phyloP scores from a whole-genome alignment of 92 coral and sea anemone genomes.

The Actinernus sp. region DNA sequence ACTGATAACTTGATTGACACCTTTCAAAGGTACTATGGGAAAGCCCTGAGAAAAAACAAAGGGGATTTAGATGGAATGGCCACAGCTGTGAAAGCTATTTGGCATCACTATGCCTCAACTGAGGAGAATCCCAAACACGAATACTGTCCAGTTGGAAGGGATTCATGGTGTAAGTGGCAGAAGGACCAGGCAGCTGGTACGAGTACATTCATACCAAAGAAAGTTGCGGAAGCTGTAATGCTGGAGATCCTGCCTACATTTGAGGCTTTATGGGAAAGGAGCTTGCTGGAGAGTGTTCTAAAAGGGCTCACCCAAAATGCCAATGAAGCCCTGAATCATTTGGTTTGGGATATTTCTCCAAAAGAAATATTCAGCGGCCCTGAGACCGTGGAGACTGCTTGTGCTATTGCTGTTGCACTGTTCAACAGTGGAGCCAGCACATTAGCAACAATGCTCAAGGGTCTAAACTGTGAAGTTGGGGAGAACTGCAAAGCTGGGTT shows the following conservation, averaged over 20 bases:
- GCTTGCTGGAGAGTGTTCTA: conserved; percentile 21
- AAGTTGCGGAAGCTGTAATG: conserved; percentile 12
- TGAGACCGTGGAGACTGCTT: conserved; percentile 16
- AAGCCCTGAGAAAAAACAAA: conserved; percentile 44
- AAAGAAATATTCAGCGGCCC: conserved; percentile 35
- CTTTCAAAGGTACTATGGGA: conserved; percentile 59
- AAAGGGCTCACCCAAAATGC: conserved; percentile 47
- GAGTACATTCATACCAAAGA: conserved; percentile 7
- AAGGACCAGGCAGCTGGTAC: conserved; percentile 1
- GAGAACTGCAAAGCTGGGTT: conserved; percentile 42
- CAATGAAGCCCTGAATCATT: conserved; percentile 55
- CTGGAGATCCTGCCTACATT: conserved; percentile 17
- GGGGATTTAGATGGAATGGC: conserved; percentile 23
- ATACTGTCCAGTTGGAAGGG: conserved; percentile 22
- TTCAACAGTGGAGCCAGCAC: conserved; percentile 38
- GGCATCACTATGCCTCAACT: conserved; percentile 49
- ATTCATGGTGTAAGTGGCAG: conserved; percentile 40
- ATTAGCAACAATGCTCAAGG: conserved; percentile 22
- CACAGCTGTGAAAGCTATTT: conserved; percentile 57
- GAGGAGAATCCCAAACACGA: conserved; percentile 43
- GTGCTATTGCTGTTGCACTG: conserved; percentile 27
- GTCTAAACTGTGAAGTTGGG: conserved; percentile 32
- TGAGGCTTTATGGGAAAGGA: conserved; percentile 16
- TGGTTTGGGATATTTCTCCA: conserved; percentile 48
- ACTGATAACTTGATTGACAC: conserved; percentile 49